Evolutionary conservation across 2,888 invertebrate species (phyloP).

Genomic region (Melinaea marsaeus): DNA sequence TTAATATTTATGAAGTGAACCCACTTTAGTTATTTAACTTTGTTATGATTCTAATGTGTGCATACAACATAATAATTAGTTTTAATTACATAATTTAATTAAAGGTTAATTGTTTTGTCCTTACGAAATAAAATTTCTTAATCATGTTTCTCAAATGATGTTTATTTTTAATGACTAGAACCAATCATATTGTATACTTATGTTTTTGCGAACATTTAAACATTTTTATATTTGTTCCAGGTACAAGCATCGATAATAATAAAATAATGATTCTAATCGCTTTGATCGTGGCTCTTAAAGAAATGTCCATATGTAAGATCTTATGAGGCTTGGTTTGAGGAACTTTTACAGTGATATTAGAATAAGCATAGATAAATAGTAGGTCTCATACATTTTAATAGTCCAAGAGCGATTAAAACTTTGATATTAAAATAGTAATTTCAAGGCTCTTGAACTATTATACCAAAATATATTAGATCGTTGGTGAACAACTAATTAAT

Average conservation of each 20-base stretch:
- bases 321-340: conserved; percentile 65
- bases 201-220: conserved; percentile 4
- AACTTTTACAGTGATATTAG: conserved; percentile 66
- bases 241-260: conserved; percentile 44
- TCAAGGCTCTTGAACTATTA: conserved; percentile 22
- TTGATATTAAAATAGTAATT: conserved; percentile 10
- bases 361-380: conserved; percentile 59
- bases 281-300: conserved; percentile 49
- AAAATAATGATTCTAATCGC: conserved; percentile 41
- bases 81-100: conserved; percentile 7
- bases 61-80: conserved; percentile 5
- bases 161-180: too few species aligned
- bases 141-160: too few species aligned
- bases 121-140: too few species aligned
- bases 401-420: conserved; percentile 22
- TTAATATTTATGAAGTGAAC: conserved; percentile 19
- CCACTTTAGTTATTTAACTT: conserved; percentile 11
- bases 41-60: conserved; percentile 4
- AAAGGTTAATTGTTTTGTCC: not conserved
- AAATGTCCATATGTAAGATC: conserved; percentile 60
- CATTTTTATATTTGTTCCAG: conserved; percentile 50
- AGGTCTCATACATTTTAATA: conserved; percentile 36
- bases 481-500: conserved; percentile 27
- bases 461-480: conserved; percentile 21
- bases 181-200: not conserved